phyloP scores from a whole-genome alignment of 2,888 invertebrate genomes.

The Trachelus troglodyta region DNA sequence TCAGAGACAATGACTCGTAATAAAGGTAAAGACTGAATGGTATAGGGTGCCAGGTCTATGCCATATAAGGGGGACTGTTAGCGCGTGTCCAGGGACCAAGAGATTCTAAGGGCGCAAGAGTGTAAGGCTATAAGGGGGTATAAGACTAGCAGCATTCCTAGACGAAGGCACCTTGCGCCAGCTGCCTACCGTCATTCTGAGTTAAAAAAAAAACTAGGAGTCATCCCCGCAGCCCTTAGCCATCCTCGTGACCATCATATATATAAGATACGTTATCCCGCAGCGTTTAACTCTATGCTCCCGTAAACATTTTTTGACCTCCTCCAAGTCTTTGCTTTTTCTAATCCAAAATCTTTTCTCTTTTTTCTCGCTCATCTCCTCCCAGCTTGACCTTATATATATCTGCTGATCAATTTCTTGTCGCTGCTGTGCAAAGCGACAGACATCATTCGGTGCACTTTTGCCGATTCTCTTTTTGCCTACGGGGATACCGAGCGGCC shows the following conservation, averaged over 20 bases:
- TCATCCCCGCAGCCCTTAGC: background rate
- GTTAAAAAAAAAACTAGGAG: conserved; percentile 22
- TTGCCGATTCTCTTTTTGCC: background rate
- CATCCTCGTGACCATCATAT: background rate
- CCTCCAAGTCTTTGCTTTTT: background rate
- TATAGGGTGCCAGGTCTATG: background rate
- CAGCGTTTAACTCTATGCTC: background rate
- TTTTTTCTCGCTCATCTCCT: background rate
- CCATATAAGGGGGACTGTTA: conserved; percentile 27
- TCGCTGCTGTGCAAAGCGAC: background rate
- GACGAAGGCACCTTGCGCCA: conserved; percentile 33
- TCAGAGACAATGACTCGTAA: conserved; percentile 22
- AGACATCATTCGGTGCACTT: background rate
- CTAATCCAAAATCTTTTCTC: background rate
- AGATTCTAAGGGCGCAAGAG: conserved; percentile 1
- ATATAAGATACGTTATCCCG: background rate
- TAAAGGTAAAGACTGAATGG: conserved; percentile 7
- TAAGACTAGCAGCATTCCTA: conserved; percentile 21
- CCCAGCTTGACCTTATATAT: background rate
- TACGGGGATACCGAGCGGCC: background rate
- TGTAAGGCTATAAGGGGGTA: background rate
- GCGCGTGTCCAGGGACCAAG: background rate
- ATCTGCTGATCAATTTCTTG: background rate
- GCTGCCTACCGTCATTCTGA: conserved; percentile 29
- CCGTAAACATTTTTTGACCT: background rate